Evolutionary conservation across 2,113 vertebrate species (phyloP).

Genomic region (Thamnophis sirtalis): DNA sequence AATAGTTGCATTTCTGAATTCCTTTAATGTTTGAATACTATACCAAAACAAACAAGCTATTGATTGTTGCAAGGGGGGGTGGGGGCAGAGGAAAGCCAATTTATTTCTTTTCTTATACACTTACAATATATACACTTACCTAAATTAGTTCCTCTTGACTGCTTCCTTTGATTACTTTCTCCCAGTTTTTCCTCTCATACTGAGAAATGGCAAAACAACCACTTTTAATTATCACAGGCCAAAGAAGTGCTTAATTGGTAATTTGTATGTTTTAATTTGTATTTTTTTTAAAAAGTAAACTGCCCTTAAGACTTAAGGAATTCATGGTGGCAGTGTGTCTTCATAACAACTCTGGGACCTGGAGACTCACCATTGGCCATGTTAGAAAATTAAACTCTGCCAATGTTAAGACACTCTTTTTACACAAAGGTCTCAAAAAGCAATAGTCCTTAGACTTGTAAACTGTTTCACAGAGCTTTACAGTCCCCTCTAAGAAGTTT

Average conservation of each 20-base stretch:
- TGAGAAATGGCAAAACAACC: not conserved
- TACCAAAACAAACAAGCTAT: not conserved
- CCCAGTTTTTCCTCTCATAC: not conserved
- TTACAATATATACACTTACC: not conserved
- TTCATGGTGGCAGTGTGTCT: not conserved
- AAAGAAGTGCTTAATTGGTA: not conserved
- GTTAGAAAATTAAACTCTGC: not conserved
- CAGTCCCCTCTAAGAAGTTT: too few relatives aligned
- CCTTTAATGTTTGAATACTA: constrained; percentile 30
- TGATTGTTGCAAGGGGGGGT: constrained; percentile 2
- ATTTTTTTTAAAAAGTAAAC: not conserved
- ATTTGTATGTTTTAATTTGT: not conserved
- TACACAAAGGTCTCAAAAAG: not conserved
- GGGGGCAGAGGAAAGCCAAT: not conserved
- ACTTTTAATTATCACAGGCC: not conserved
- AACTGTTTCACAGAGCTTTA: too few relatives aligned
- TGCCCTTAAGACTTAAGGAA: not conserved
- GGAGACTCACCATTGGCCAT: not conserved
- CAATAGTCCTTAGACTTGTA: not conserved
- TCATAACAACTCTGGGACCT: not conserved
- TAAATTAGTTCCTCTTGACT: too few relatives aligned
- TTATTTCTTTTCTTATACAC: not conserved
- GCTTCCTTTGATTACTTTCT: not conserved
- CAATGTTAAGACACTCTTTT: not conserved
- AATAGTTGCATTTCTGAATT: not conserved